These are phyloP conservation scores for Sphenodon punctatus DNA, from an alignment of 2,797 vertebrate genomes.

Conservation along the genomic window DNA sequence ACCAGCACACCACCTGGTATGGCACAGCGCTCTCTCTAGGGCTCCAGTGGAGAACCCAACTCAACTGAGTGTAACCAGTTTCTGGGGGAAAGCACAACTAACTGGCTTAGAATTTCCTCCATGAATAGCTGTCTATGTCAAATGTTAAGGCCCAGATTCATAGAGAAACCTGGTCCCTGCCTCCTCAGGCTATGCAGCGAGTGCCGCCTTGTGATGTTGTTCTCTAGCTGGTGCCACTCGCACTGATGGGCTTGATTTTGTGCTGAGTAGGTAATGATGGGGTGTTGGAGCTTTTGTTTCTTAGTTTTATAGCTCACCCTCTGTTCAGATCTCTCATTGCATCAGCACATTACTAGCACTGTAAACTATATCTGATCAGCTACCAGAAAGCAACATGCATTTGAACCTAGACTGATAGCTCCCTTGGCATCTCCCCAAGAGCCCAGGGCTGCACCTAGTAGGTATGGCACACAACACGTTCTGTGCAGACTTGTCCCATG, in stretches of 20 bases:
- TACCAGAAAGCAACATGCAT: not conserved
- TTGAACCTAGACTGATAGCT: not conserved
- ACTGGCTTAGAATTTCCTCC: constrained; percentile 51
- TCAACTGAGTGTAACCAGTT: constrained; percentile 61
- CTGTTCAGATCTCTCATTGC: not conserved
- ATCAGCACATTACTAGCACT: not conserved
- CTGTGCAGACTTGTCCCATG: too few species aligned
- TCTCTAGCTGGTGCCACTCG: constrained; percentile 21
- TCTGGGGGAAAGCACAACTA: constrained; percentile 55
- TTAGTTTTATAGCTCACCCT: not conserved
- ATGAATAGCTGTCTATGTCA: constrained; percentile 64
- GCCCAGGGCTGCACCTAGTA: not conserved
- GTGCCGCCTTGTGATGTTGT: constrained; percentile 45
- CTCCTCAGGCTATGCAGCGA: constrained; percentile 63
- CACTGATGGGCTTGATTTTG: not conserved
- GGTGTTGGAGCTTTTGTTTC: not conserved
- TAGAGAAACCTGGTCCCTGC: constrained; percentile 62
- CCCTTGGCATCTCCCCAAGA: not conserved
- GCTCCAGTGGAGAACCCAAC: constrained; percentile 39
- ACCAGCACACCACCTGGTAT: constrained; percentile 26
- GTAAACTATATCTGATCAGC: not conserved
- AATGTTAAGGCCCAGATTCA: constrained; percentile 64
- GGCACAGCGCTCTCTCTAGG: constrained; percentile 55
- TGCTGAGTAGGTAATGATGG: constrained; percentile 6
- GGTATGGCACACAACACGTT: too few species aligned